Evolutionary conservation across 2,113 vertebrate species (phyloP).

Genomic region (Datnioides undecimradiatus): DNA sequence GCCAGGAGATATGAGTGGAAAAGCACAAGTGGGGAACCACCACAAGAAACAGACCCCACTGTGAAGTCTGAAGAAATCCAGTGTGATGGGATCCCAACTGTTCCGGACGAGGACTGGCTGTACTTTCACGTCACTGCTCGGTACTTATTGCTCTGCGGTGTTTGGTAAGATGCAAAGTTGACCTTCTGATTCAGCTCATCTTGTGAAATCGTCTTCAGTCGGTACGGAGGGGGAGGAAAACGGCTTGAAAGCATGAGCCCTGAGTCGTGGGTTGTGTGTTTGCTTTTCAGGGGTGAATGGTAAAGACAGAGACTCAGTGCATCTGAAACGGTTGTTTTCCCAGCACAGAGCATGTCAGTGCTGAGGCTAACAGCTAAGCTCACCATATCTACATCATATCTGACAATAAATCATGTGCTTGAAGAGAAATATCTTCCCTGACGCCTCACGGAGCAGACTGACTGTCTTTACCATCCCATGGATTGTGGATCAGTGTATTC

Average conservation of each 20-base stretch:
- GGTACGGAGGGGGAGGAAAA: background rate
- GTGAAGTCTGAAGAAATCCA: constrained; percentile 26
- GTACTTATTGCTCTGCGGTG: background rate
- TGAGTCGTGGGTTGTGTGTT: background rate
- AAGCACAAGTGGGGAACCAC: constrained; percentile 18
- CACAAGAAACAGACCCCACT: constrained; percentile 14
- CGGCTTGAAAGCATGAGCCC: background rate
- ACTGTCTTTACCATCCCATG: background rate
- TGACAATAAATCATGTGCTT: background rate
- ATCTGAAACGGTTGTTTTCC: no score
- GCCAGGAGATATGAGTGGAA: constrained; percentile 30
- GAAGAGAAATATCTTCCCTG: background rate
- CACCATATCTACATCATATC: no score
- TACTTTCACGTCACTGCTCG: background rate
- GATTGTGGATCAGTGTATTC: background rate
- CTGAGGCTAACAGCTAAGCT: no score
- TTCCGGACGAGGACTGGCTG: background rate
- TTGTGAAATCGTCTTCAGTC: background rate
- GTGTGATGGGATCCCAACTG: constrained; percentile 19
- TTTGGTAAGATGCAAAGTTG: background rate
- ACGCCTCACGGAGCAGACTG: background rate
- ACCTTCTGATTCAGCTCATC: background rate
- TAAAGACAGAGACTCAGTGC: background rate
- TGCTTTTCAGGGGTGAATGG: background rate
- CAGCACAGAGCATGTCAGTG: no score